Evolutionary conservation across 2,113 vertebrate species (phyloP).

Genomic region (Seriola quinqueradiata): DNA sequence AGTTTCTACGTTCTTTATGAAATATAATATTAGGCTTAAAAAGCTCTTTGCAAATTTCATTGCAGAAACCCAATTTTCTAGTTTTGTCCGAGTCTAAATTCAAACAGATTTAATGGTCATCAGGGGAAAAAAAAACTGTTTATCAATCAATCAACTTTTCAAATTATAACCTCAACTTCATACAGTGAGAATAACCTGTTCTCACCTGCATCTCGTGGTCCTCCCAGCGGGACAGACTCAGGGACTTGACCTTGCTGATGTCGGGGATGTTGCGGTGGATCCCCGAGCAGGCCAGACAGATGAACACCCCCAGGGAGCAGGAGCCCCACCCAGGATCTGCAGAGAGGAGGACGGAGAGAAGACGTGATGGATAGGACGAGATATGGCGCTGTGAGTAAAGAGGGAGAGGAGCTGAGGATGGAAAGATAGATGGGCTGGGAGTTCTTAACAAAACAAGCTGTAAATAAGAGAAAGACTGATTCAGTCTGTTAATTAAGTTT

Average conservation of each 20-base stretch:
- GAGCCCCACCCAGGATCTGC: constrained; percentile 84
- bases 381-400: background rate
- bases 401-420: background rate
- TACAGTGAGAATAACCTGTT: no score
- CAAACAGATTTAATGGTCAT: no score
- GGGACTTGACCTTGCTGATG: constrained; percentile 84
- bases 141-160: no score
- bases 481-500: background rate
- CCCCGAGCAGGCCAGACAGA: constrained; percentile 84
- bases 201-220: constrained; percentile 84
- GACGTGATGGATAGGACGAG: background rate
- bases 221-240: constrained; percentile 84
- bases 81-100: no score
- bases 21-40: no score
- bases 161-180: no score
- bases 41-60: no score
- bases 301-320: constrained; percentile 84
- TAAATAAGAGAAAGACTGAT: background rate
- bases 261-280: constrained; percentile 84
- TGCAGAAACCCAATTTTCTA: no score
- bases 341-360: background rate
- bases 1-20: no score
- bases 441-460: no score
- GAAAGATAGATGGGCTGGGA: no score
- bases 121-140: no score